These are phyloP conservation scores for Rhombomys opimus DNA, from an alignment of 2,113 vertebrate genomes.

Conservation along the genomic window DNA sequence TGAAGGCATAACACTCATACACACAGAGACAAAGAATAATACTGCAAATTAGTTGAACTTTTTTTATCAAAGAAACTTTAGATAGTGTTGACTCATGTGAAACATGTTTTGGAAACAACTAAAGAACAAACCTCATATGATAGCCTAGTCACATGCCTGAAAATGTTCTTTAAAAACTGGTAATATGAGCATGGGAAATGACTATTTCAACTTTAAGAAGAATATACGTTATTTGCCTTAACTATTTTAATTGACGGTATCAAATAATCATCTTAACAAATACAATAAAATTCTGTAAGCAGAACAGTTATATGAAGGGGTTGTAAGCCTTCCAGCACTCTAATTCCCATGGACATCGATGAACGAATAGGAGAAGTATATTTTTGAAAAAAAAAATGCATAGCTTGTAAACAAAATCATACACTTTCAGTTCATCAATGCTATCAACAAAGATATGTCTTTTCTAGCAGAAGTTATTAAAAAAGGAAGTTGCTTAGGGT, in stretches of 20 bases:
- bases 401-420: conserved; percentile 58
- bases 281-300: neutral
- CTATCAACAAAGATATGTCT: conserved; percentile 72
- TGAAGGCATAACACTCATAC: neutral
- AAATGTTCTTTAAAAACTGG: neutral
- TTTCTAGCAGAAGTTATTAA: conserved; percentile 58
- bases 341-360: conserved; percentile 63
- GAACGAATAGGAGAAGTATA: conserved; percentile 65
- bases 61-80: neutral
- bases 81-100: no score
- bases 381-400: conserved; percentile 48
- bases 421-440: conserved; percentile 36
- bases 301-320: neutral
- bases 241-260: conserved; percentile 31
- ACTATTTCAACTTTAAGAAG: neutral
- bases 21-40: neutral
- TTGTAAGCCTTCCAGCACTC: conserved; percentile 54
- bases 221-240: conserved; percentile 43
- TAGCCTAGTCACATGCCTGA: neutral
- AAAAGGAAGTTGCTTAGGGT: conserved; percentile 61
- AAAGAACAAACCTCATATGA: neutral
- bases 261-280: conserved; percentile 8
- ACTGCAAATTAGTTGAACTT: rapidly evolving
- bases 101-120: neutral
- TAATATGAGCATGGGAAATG: neutral